Percentiles rank a stretch among this genome's conserved stretches.
Conservation (phyloP, 1,140 invertebrate genomes). For the Zaprionus lachaisei region DNA sequence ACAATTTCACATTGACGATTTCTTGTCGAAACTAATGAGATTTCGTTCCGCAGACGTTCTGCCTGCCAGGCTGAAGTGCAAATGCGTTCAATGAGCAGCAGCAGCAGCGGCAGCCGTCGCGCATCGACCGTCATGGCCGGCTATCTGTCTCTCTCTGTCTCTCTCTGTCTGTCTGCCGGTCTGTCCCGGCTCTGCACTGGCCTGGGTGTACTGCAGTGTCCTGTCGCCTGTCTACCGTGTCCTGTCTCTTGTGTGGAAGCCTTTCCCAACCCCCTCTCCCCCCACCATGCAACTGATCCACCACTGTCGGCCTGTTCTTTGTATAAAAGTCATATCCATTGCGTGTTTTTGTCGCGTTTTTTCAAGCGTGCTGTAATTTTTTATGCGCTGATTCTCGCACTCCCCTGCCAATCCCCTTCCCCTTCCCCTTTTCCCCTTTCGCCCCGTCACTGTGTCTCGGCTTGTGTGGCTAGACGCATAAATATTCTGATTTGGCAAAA, state of each 20-base stretch:
- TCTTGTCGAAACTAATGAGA: background rate
- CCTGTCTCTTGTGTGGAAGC: slow-evolving; percentile 22
- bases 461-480: slow-evolving; percentile 78
- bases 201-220: slow-evolving; percentile 12
- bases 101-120: background rate
- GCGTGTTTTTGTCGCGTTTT: slow-evolving; percentile 81
- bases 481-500: slow-evolving; percentile 84
- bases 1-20: background rate
- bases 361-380: slow-evolving; percentile 79
- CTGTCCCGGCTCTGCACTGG: slow-evolving; percentile 20
- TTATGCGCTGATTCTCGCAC: slow-evolving; percentile 52
- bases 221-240: slow-evolving; percentile 8
- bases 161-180: background rate
- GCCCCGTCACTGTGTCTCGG: slow-evolving; percentile 24
- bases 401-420: background rate
- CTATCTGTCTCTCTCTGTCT: background rate
- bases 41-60: background rate
- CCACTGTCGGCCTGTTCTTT: slow-evolving; percentile 44
- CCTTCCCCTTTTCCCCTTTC: background rate
- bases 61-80: slow-evolving; percentile 1
- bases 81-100: slow-evolving; percentile 17
- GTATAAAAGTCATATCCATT: slow-evolving; percentile 81
- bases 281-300: background rate
- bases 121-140: background rate
- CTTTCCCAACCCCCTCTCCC: background rate